Conservation (phyloP, 1,140 invertebrate species). For the Oedothorax gibbosus region DNA sequence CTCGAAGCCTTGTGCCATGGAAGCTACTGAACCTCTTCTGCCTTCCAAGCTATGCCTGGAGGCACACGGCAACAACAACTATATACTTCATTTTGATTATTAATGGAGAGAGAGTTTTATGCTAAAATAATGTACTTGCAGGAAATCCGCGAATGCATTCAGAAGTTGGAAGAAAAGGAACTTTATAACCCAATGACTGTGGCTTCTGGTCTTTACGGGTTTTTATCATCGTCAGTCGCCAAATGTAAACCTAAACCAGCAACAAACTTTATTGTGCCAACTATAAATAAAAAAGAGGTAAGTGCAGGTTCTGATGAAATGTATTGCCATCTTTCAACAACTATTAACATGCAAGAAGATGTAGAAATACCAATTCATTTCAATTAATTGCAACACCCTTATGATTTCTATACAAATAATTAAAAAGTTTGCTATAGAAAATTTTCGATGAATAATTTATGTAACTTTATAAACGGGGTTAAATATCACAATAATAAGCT, state of each 20-base stretch:
- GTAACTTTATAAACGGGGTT: background rate
- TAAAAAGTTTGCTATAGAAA: background rate
- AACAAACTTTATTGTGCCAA: slow-evolving; percentile 19
- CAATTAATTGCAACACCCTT: background rate
- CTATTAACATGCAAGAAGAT: background rate
- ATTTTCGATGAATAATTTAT: background rate
- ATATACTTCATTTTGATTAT: too few relatives aligned
- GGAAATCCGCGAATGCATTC: slow-evolving; percentile 24
- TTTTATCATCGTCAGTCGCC: slow-evolving; percentile 1
- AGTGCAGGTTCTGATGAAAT: background rate
- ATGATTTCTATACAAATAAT: background rate
- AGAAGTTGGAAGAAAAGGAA: slow-evolving; percentile 5
- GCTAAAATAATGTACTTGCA: too few relatives aligned
- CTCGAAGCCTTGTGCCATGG: too few relatives aligned
- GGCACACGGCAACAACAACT: too few relatives aligned
- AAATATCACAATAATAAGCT: background rate
- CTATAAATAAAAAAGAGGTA: slow-evolving; percentile 12
- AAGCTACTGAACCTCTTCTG: too few relatives aligned
- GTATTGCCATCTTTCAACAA: too few relatives aligned
- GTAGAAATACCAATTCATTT: background rate
- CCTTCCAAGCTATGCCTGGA: too few relatives aligned
- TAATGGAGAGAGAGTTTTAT: too few relatives aligned
- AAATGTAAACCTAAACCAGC: slow-evolving; percentile 14
- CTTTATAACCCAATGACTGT: slow-evolving; percentile 35
- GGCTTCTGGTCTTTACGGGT: slow-evolving; percentile 18